Evolutionary conservation across 2,797 vertebrate genomes (phyloP).

Genomic region (Enteromius unitaeniatus): DNA sequence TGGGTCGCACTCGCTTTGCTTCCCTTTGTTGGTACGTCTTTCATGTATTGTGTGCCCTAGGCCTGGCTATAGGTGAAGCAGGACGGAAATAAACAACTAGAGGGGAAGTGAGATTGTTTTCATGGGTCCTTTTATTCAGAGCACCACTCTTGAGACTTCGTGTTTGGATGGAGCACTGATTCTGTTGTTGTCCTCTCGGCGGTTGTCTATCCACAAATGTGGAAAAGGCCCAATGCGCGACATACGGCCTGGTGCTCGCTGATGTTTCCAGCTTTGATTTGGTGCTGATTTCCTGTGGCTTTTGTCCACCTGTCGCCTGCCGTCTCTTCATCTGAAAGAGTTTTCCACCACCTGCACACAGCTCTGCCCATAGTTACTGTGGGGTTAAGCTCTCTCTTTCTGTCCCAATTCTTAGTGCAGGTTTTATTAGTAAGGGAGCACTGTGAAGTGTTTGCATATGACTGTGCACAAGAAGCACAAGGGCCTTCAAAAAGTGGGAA

Average conservation of each 20-base stretch:
- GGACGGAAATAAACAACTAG: constrained; percentile 50
- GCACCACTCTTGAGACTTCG: constrained; percentile 25
- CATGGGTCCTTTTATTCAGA: constrained; percentile 28
- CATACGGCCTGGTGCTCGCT: background rate
- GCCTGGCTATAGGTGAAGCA: constrained; percentile 53
- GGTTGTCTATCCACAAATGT: background rate
- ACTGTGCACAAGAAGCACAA: background rate
- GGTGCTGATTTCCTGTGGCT: constrained; percentile 52
- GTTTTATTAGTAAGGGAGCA: constrained; percentile 36
- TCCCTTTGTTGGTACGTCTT: constrained; percentile 21
- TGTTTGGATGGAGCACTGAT: constrained; percentile 1
- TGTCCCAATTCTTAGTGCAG: background rate
- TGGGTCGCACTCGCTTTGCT: constrained; percentile 19
- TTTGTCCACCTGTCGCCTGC: constrained; percentile 52
- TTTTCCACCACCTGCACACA: constrained; percentile 22
- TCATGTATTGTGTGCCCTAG: constrained; percentile 37
- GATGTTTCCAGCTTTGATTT: constrained; percentile 49
- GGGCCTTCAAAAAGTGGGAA: background rate
- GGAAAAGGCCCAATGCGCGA: background rate
- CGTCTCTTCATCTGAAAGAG: constrained; percentile 39
- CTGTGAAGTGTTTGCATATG: constrained; percentile 6
- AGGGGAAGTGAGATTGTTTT: constrained; percentile 41
- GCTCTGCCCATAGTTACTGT: constrained; percentile 16
- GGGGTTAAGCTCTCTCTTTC: constrained; percentile 27
- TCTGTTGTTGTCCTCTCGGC: constrained; percentile 6